phyloP scores from a whole-genome alignment of 1,140 invertebrate genomes.

The Acromyrmex charruanus region DNA sequence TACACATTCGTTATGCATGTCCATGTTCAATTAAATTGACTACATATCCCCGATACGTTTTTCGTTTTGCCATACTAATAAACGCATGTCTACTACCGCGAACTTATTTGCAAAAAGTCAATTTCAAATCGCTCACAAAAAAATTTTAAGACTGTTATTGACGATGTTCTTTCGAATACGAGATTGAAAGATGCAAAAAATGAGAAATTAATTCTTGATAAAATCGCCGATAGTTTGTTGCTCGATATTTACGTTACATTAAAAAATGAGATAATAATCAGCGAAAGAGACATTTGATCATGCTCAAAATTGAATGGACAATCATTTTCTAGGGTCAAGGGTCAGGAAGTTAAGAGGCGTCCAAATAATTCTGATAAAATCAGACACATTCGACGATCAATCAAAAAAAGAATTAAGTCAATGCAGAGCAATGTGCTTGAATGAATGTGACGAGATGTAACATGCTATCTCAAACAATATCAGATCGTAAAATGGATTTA shows the following conservation, averaged over 20 bases:
- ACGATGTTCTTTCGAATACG: background rate
- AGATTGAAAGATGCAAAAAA: slow-evolving; percentile 16
- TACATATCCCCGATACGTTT: slow-evolving; percentile 60
- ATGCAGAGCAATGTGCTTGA: slow-evolving; percentile 11
- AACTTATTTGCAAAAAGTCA: slow-evolving; percentile 1
- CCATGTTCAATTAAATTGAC: slow-evolving; percentile 67
- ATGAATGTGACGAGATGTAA: background rate
- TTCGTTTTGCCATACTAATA: slow-evolving; percentile 39
- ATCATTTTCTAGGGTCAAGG: slow-evolving; percentile 21
- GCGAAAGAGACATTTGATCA: slow-evolving; percentile 4
- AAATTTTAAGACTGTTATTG: background rate
- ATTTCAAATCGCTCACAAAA: background rate
- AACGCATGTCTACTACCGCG: background rate
- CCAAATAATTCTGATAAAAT: slow-evolving; percentile 53
- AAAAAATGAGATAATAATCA: background rate
- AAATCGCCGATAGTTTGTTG: background rate
- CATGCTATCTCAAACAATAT: background rate
- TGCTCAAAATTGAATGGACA: background rate
- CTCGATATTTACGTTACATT: background rate
- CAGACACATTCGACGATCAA: slow-evolving; percentile 39
- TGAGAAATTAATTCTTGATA: background rate
- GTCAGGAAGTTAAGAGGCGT: slow-evolving; percentile 44
- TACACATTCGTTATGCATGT: slow-evolving; percentile 78
- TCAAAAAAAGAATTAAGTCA: slow-evolving; percentile 30
- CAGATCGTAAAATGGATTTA: background rate